Conservation (phyloP, 2,797 vertebrate species). For the Lateolabrax maculatus region DNA sequence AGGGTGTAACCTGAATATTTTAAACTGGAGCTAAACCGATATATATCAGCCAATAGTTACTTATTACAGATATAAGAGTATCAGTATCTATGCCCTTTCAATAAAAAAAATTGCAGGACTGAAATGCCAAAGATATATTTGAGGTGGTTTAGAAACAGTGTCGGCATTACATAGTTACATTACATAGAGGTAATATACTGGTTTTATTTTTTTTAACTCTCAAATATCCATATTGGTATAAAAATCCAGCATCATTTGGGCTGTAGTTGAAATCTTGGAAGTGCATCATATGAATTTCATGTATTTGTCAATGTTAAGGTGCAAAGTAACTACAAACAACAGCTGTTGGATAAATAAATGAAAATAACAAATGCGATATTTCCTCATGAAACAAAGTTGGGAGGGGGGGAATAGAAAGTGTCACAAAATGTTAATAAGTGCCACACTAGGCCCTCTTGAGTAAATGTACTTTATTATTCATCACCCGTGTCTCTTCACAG, state of each 20-base stretch:
- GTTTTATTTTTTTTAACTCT: neutral
- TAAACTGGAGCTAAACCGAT: neutral
- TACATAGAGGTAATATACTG: neutral
- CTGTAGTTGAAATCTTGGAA: neutral
- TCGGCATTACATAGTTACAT: neutral
- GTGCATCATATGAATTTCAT: neutral
- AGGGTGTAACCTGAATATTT: neutral
- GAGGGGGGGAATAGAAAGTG: neutral
- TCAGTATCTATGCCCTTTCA: neutral
- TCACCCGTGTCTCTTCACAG: constrained; percentile 48
- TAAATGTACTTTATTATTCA: neutral
- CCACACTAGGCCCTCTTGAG: neutral
- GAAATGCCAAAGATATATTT: neutral
- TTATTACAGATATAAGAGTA: neutral
- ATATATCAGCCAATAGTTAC: too few species aligned
- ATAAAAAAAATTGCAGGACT: neutral
- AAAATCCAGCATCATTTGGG: neutral
- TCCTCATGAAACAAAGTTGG: neutral
- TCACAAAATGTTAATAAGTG: neutral
- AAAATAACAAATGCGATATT: neutral
- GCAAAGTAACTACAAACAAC: neutral
- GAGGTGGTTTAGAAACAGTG: neutral
- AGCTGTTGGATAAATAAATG: neutral
- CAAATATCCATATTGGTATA: neutral
- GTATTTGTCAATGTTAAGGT: neutral